Conservation (phyloP, 2,888 invertebrate species). For the Plebejus melissa region DNA sequence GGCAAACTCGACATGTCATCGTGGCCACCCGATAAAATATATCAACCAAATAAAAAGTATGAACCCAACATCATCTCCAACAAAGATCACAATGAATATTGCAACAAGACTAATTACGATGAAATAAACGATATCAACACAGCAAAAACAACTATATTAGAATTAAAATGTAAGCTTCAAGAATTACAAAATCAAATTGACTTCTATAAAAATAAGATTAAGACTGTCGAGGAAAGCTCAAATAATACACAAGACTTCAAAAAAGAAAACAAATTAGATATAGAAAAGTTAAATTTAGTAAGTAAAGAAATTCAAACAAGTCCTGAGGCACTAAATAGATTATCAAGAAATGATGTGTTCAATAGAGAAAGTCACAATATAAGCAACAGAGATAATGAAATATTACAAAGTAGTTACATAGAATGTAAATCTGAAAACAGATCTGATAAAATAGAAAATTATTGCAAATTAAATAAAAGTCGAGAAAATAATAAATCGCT, state of each 20-base stretch:
- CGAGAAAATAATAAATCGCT: constrained; percentile 60
- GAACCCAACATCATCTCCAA: constrained; percentile 45
- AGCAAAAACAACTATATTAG: constrained; percentile 60
- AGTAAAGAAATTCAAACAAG: constrained; percentile 60
- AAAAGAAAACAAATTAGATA: constrained; percentile 44
- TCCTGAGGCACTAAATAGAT: constrained; percentile 35
- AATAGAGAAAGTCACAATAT: constrained; percentile 62
- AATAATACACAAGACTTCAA: constrained; percentile 51
- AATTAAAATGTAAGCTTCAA: constrained; percentile 59
- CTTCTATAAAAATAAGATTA: constrained; percentile 56
- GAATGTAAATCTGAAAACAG: constrained; percentile 56
- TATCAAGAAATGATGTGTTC: constrained; percentile 58
- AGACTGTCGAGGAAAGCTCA: constrained; percentile 62
- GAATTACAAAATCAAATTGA: constrained; percentile 65
- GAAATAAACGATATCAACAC: constrained; percentile 62
- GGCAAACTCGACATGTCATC: constrained; percentile 84
- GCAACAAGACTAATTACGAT: constrained; percentile 60
- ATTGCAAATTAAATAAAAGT: constrained; percentile 76
- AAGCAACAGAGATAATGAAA: constrained; percentile 59
- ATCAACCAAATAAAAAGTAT: constrained; percentile 44
- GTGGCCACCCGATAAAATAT: constrained; percentile 83
- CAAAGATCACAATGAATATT: constrained; percentile 47
- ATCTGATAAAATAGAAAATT: constrained; percentile 75
- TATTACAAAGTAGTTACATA: constrained; percentile 48
- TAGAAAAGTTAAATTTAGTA: constrained; percentile 50